A percentile compares a stretch with the other conserved stretches of the same genome.
Conservation (phyloP, 2,888 invertebrate genomes). For the Drosophila quinaria region DNA sequence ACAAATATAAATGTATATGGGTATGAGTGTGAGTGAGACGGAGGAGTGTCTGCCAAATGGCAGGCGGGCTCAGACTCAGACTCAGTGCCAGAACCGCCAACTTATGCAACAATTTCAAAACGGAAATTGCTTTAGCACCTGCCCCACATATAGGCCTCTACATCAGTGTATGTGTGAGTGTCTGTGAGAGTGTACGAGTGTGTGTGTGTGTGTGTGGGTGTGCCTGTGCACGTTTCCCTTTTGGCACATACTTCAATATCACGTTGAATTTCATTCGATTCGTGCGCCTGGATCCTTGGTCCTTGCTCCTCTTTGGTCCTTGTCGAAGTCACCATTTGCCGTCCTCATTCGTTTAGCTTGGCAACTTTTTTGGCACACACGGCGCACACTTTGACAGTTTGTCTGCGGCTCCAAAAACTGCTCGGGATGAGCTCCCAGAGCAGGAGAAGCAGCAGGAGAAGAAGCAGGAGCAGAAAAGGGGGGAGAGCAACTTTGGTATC, state of each 20-base stretch:
- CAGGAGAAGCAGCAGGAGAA: slow-evolving; percentile 6
- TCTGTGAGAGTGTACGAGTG: slow-evolving; percentile 29
- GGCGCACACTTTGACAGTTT: slow-evolving; percentile 76
- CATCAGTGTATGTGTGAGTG: slow-evolving; percentile 25
- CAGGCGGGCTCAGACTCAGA: slow-evolving; percentile 14
- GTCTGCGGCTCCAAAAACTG: slow-evolving; percentile 55
- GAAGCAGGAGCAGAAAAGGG: too few species aligned
- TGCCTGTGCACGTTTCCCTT: slow-evolving; percentile 70
- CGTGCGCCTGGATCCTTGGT: slow-evolving; percentile 40
- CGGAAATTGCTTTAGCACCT: slow-evolving; percentile 83
- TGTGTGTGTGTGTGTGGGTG: slow-evolving; percentile 26
- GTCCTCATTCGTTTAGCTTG: slow-evolving; percentile 71
- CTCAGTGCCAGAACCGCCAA: slow-evolving; percentile 64
- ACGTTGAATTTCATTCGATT: slow-evolving; percentile 81
- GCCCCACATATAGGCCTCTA: slow-evolving; percentile 48
- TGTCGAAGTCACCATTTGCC: slow-evolving; percentile 65
- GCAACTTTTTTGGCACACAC: slow-evolving; percentile 78
- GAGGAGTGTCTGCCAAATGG: slow-evolving; percentile 49
- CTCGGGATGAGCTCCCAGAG: slow-evolving; percentile 27
- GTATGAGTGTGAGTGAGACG: background rate
- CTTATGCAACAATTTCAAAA: slow-evolving; percentile 82
- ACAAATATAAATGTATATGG: slow-evolving; percentile 56
- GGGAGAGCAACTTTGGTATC: slow-evolving; percentile 1
- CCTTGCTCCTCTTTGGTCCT: slow-evolving; percentile 27
- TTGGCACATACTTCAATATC: slow-evolving; percentile 82